Base-by-base conservation (phyloP, 2,113 vertebrate genomes). In the Elephantulus edwardii region DNA sequence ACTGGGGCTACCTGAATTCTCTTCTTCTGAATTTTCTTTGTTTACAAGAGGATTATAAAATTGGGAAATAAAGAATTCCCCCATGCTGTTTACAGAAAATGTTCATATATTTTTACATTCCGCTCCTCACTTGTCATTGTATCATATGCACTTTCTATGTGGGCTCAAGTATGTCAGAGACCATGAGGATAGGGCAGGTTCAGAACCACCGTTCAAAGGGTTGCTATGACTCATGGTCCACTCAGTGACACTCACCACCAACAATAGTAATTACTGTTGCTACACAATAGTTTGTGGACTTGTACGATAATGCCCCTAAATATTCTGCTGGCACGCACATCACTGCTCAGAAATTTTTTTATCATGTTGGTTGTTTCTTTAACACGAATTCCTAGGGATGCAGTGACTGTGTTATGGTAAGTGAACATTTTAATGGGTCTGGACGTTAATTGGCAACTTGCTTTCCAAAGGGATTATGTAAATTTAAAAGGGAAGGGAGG, bases 361-460 rank as follows among this genome's bases (percentile, higher is more conserved):
- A 66, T 74, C 48, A 17, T 76, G 58, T 28, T 72, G 48, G 88
- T 92, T 89, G 62, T 48, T 91, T 89, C 83, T 46, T 92, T 89
- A 71, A 78, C 84, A 58, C 56, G 38, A 75, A 52, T 50, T 10
- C 74, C 70, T 38, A 54, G 30, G 66, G 56, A 50, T 56, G 26
- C n/a, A 26, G 75, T 50, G 70, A 89, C 22, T 48, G 52, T 26
- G 88, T 28, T 54, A 78, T 78, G 82, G 71, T 40, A 58, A 85
- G 90, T 30, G 83, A 86, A 42, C 28, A 54, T 35, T 88, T 87
- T 76, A 60, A 89, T 76, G 64, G 13, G n/a, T 92, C 70, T 87
- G 93, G 86, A 86, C 64, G 77, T 93, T 82, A n/a, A n/a, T 86
- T 77, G 80, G 48, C 87, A 83, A 85, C 72, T 74, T 77, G 35